A percentile compares a stretch with the other conserved stretches of the same genome.
phyloP scores from a whole-genome alignment of 2,888 invertebrate species.

The Ichneumon xanthorius region DNA sequence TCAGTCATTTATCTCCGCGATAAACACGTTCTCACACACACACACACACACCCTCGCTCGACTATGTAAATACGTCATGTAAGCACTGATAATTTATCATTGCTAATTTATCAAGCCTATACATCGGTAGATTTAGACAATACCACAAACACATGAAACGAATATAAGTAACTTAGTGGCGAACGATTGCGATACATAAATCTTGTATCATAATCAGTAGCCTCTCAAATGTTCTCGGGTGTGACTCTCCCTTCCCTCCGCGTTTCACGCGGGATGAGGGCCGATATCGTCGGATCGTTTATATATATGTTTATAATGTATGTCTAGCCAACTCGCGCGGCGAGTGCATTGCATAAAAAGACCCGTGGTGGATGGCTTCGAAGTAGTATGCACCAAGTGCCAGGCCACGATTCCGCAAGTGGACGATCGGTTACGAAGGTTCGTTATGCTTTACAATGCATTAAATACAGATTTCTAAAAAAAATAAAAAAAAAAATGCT shows the following conservation, averaged over 20 bases:
- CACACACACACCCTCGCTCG: not conserved
- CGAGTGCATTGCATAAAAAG: not conserved
- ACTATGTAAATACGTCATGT: conserved; percentile 47
- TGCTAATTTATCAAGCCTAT: not conserved
- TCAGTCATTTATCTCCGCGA: not conserved
- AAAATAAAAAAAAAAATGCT: no score
- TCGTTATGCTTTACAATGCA: no score
- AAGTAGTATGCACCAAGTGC: not conserved
- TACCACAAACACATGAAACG: not conserved
- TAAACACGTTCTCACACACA: not conserved
- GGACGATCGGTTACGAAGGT: not conserved
- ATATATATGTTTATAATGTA: not conserved
- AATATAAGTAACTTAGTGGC: not conserved
- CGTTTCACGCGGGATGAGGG: no score
- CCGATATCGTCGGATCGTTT: conserved; percentile 21
- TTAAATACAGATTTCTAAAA: no score
- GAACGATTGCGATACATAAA: not conserved
- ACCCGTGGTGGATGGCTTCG: not conserved
- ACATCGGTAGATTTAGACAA: conserved; percentile 2
- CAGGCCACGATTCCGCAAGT: not conserved
- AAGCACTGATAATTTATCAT: not conserved
- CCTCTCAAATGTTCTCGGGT: not conserved
- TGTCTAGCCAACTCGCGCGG: not conserved
- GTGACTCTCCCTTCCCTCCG: no score
- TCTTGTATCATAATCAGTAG: not conserved